phyloP scores from a whole-genome alignment of 2,888 invertebrate genomes.

The Electrophaes corylata region DNA sequence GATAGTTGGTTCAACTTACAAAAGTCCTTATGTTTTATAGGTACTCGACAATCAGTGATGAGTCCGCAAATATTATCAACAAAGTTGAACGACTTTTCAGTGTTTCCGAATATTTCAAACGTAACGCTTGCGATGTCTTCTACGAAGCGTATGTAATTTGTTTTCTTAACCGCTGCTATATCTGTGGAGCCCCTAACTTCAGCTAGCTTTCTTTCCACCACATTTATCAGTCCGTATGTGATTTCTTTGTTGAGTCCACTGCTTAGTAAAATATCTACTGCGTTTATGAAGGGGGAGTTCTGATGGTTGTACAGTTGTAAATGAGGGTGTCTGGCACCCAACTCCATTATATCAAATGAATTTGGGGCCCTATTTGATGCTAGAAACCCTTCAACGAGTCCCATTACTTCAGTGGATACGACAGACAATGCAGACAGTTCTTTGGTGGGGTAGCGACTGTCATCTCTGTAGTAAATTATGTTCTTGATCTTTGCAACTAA shows the following conservation, averaged over 20 bases:
- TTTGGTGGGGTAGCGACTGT: conserved; percentile 76
- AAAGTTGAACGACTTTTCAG: conserved; percentile 74
- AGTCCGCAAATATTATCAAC: conserved; percentile 73
- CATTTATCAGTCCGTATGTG: conserved; percentile 78
- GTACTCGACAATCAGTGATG: conserved; percentile 74
- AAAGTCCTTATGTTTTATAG: conserved; percentile 78
- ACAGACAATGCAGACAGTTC: conserved; percentile 84
- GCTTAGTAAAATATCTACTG: conserved; percentile 76
- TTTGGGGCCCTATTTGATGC: conserved; percentile 77
- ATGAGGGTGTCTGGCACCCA: conserved; percentile 74
- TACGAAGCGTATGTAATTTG: conserved; percentile 75
- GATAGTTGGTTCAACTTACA: conserved; percentile 76
- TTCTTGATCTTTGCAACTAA: conserved; percentile 80
- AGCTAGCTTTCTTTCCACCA: conserved; percentile 77
- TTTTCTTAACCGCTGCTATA: conserved; percentile 73
- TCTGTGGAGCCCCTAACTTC: conserved; percentile 74
- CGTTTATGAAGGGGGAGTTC: conserved; percentile 78
- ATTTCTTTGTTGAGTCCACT: conserved; percentile 80
- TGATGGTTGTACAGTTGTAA: conserved; percentile 77
- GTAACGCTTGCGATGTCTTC: conserved; percentile 79
- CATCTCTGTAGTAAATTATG: conserved; percentile 74
- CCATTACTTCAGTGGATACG: conserved; percentile 85
- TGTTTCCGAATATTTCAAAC: conserved; percentile 78
- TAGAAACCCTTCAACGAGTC: conserved; percentile 85
- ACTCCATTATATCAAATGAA: conserved; percentile 76